These are phyloP conservation scores for Agrochola lychnidis DNA, from an alignment of 2,888 invertebrate species.

Conservation along the genomic window DNA sequence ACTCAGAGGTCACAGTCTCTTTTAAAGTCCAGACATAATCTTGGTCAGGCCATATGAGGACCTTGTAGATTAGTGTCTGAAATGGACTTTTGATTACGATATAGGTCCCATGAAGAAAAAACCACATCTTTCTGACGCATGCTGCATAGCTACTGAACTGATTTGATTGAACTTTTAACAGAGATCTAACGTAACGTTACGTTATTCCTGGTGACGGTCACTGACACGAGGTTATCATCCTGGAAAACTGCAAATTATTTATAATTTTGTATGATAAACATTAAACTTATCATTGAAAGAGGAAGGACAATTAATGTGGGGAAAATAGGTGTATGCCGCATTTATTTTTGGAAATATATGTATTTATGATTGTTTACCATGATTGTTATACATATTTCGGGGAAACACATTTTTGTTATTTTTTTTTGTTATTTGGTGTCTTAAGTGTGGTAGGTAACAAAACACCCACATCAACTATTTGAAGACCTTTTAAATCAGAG, in stretches of 20 bases:
- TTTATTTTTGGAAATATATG: slow-evolving; percentile 20
- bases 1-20: no score
- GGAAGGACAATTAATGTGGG: background rate
- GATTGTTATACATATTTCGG: slow-evolving; percentile 1
- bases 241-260: background rate
- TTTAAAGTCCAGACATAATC: no score
- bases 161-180: background rate
- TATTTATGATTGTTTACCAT: background rate
- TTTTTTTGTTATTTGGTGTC: background rate
- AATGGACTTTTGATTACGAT: no score
- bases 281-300: background rate
- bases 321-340: background rate
- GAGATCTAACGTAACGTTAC: background rate
- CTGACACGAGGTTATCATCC: background rate
- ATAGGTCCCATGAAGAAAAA: no score
- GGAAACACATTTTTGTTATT: slow-evolving; percentile 4
- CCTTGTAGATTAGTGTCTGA: no score
- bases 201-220: background rate
- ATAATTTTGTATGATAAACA: slow-evolving; percentile 1
- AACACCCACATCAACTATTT: background rate
- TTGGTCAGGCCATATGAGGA: no score
- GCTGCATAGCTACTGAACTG: background rate
- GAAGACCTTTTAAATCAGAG: background rate
- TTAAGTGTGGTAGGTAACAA: background rate
- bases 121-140: no score